A percentile compares a stretch with the other conserved stretches of the same genome.
Conservation (phyloP, 2,113 vertebrate species). For the Lonchura striata region DNA sequence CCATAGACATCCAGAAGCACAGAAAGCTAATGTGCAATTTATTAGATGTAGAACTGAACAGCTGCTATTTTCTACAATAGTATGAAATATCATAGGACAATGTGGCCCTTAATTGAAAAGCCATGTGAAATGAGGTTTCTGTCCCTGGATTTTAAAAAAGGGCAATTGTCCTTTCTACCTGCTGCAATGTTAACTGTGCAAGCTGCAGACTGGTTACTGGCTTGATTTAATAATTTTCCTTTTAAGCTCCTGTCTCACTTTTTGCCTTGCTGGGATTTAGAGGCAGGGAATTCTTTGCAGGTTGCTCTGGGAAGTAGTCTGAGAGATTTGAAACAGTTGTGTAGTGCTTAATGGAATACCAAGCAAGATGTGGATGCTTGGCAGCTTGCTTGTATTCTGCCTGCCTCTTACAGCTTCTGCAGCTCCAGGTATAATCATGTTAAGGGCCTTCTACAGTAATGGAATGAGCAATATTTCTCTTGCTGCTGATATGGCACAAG, state of each 20-base stretch:
- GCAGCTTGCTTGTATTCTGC: neutral
- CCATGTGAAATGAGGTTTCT: neutral
- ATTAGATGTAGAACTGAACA: neutral
- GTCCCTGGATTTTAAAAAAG: neutral
- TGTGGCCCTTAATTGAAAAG: neutral
- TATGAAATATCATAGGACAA: neutral
- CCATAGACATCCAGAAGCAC: neutral
- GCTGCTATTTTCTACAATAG: neutral
- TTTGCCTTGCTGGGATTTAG: neutral
- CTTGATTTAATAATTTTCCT: neutral
- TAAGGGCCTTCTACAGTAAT: neutral
- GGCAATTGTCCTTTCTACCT: accelerated
- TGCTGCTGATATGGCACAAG: neutral
- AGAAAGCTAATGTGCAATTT: neutral
- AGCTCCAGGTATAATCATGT: neutral
- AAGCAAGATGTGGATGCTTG: accelerated
- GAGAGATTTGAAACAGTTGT: neutral
- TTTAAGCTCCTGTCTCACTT: neutral
- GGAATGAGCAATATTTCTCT: neutral
- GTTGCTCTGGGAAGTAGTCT: neutral
- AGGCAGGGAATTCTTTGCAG: neutral
- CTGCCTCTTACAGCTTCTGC: neutral
- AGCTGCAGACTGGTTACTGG: neutral
- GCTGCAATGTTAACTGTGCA: neutral
- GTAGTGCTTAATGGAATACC: neutral